Conservation (phyloP, 2,888 invertebrate genomes). For the Macrosoma leucophasiata region DNA sequence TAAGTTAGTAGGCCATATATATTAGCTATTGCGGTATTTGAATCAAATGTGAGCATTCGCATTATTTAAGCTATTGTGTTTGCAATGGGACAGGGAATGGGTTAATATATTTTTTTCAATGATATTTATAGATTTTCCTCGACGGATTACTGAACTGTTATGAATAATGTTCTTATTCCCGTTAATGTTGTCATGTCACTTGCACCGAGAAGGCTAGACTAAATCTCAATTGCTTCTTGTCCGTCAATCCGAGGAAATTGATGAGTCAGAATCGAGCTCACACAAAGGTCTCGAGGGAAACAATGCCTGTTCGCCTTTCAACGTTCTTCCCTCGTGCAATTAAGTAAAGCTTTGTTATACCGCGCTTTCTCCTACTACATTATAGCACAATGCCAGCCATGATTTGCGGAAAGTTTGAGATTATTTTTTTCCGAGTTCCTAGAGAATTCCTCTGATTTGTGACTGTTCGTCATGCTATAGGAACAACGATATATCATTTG, state of each 20-base stretch:
- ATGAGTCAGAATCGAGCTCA: constrained; percentile 57
- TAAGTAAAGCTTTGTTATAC: constrained; percentile 70
- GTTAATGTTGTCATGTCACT: too few species aligned
- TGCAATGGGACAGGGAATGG: too few species aligned
- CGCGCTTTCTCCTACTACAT: constrained; percentile 61
- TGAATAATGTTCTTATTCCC: too few species aligned
- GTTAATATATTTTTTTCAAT: too few species aligned
- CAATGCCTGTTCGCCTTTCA: constrained; percentile 59
- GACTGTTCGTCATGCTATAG: constrained; percentile 52
- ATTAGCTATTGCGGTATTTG: too few species aligned
- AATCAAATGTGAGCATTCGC: too few species aligned
- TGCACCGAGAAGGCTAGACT: constrained; percentile 32
- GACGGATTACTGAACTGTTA: too few species aligned
- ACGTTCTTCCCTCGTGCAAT: constrained; percentile 62
- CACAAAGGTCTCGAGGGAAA: constrained; percentile 64
- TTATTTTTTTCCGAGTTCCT: constrained; percentile 46
- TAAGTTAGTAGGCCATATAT: too few species aligned
- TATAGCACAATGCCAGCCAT: constrained; percentile 68
- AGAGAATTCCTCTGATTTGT: constrained; percentile 50
- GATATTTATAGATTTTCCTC: too few species aligned
- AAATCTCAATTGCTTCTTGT: constrained; percentile 47
- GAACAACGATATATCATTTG: constrained; percentile 14
- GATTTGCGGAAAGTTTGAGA: constrained; percentile 67
- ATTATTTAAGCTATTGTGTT: too few species aligned
- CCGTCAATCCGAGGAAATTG: constrained; percentile 60